Evolutionary conservation across 2,888 invertebrate genomes (phyloP).

Genomic region (Drosophila ustulata): DNA sequence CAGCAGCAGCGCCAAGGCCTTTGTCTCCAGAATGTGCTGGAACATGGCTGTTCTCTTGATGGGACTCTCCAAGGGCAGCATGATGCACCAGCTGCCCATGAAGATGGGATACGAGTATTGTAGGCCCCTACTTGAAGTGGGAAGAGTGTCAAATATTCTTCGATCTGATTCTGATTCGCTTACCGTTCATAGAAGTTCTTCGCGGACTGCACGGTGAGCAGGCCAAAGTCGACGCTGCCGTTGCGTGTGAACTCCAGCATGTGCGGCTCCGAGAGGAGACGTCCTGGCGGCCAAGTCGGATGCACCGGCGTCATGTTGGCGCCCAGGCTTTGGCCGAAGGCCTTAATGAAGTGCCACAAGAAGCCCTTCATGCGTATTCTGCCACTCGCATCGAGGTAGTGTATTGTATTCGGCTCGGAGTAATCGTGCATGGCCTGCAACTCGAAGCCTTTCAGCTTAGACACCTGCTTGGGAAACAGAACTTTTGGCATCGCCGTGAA

Average conservation of each 20-base stretch:
- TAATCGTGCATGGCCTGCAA: slow-evolving; percentile 51
- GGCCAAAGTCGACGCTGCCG: slow-evolving; percentile 51
- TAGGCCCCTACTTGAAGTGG: slow-evolving; percentile 6
- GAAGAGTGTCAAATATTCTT: not conserved
- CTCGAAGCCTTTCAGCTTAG: slow-evolving; percentile 39
- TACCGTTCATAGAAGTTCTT: not conserved
- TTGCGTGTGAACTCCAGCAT: slow-evolving; percentile 50
- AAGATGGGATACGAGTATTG: slow-evolving; percentile 54
- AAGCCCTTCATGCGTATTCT: slow-evolving; percentile 39
- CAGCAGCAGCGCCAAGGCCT: slow-evolving; percentile 9
- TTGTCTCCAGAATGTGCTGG: slow-evolving; percentile 19
- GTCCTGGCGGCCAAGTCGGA: slow-evolving; percentile 25
- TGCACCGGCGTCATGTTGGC: slow-evolving; percentile 28
- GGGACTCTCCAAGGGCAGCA: slow-evolving; percentile 55
- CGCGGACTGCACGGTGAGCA: not conserved
- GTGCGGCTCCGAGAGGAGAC: not conserved
- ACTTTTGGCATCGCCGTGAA: not conserved
- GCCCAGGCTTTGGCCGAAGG: slow-evolving; percentile 40
- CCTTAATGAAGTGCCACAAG: slow-evolving; percentile 43
- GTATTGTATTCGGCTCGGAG: slow-evolving; percentile 54
- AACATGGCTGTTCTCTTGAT: slow-evolving; percentile 18
- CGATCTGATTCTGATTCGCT: not conserved
- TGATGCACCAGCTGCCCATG: slow-evolving; percentile 49
- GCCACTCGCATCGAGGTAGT: slow-evolving; percentile 24
- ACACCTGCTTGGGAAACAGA: slow-evolving; percentile 45